phyloP scores from a whole-genome alignment of 2,797 vertebrate genomes.

The Eulemur coronatus region DNA sequence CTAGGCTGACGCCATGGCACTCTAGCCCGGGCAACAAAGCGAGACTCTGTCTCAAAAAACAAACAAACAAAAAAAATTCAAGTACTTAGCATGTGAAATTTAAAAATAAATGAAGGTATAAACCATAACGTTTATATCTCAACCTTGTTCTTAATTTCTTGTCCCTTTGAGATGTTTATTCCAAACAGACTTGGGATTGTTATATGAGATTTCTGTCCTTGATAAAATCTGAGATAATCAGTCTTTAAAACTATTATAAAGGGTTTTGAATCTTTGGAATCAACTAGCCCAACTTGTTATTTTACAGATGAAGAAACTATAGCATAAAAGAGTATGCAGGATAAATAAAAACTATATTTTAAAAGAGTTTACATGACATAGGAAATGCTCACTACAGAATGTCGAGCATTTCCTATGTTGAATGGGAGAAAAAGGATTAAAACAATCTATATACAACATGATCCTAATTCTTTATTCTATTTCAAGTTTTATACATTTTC shows the following conservation, averaged over 20 bases:
- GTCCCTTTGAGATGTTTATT: neutral
- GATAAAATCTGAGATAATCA: constrained; percentile 15
- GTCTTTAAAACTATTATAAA: neutral
- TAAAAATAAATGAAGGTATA: neutral
- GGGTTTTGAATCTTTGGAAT: neutral
- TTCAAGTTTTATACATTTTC: neutral
- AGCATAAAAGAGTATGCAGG: neutral
- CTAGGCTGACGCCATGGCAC: too few relatives aligned
- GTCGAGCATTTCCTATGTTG: neutral
- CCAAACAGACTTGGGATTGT: neutral
- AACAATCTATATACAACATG: neutral
- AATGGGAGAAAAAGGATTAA: constrained; percentile 18
- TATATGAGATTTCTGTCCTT: neutral
- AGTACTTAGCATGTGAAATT: neutral
- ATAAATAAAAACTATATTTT: constrained; percentile 38
- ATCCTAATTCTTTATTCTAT: neutral
- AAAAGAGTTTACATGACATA: neutral
- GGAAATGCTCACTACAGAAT: constrained; percentile 23
- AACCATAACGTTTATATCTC: neutral
- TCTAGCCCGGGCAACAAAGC: too few relatives aligned
- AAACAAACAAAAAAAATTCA: neutral
- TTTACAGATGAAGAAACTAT: neutral
- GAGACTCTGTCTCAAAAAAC: too few relatives aligned
- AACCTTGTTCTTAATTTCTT: neutral
- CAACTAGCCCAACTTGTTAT: neutral